Base-by-base conservation (phyloP, 2,113 vertebrate species). In the Carollia perspicillata region DNA sequence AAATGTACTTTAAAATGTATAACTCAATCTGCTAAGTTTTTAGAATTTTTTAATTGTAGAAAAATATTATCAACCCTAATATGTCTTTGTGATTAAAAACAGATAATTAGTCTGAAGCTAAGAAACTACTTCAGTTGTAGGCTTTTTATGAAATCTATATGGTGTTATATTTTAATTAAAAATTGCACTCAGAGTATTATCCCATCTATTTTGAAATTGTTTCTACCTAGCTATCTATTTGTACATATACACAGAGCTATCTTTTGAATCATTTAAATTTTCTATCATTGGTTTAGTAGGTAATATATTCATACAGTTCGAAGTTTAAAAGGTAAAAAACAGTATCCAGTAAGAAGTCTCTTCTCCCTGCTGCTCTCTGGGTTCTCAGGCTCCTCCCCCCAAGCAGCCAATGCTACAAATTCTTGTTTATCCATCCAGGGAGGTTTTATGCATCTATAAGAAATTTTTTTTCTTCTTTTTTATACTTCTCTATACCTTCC, bases 151-250 rank as follows among this genome's bases (percentile, higher is more conserved):
- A 83, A 96, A 74, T 33, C 5, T 2, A 40, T 51, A 3, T 66
- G 66, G 77, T 74, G 12, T n/a, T 88, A 75, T 40, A 89, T 88
- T 94, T 96, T 91, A 77, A 84, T 87, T 93, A 69, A 90, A 93
- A 93, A 83, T 44, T 65, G 9, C 16, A 28, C 66, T 13, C 47
- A 81, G 5, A 84, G 8, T 53, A 37, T 74, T 87, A 83, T n/a
- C 7, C 5, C 66, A 79, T 49, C 13, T 87, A 28, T 22, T 84
- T 8, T 37, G 78, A 93, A 42, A 85, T 72, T 93, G 69, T 65
- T 95, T 79, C 84, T 87, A 91, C 37, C 30, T 75, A 86, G 0
- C 20, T 22, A 55, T 55, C 17, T 68, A 14, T 60, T 28, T 71
- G 6, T 53, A 58, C 75, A 63, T 53, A 71, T 33, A 51, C 74